Conservation (phyloP, 2,113 vertebrate species). For the Amazona guildingii region DNA sequence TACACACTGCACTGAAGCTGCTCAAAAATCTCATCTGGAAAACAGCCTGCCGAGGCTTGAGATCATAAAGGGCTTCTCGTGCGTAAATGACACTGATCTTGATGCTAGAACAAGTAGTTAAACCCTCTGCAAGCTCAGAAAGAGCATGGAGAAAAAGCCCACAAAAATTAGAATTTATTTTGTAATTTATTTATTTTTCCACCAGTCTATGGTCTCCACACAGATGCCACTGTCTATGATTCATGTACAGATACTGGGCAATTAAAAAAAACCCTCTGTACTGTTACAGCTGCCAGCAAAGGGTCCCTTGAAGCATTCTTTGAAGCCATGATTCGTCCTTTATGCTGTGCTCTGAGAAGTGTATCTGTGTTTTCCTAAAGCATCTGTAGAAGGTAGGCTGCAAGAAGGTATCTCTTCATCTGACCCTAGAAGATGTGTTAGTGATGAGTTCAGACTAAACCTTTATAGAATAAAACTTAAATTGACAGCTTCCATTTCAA, state of each 20-base stretch:
- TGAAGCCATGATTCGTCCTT: accelerated
- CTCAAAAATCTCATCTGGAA: conserved; percentile 48
- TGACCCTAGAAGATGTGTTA: neutral
- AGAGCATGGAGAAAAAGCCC: neutral
- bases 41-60: neutral
- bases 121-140: neutral
- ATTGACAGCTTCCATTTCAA: neutral
- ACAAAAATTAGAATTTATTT: neutral
- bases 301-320: neutral
- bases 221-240: neutral
- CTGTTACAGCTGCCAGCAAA: neutral
- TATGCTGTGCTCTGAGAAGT: neutral
- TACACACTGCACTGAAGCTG: neutral
- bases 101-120: neutral
- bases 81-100: neutral
- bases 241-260: neutral
- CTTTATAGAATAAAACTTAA: neutral
- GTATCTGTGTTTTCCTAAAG: neutral
- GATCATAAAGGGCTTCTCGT: neutral
- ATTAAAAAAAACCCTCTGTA: too few relatives aligned
- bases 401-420: neutral
- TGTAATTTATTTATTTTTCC: neutral
- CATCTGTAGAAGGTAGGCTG: neutral
- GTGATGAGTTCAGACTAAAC: neutral
- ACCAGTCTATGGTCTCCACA: neutral